Percentiles rank a stretch among this genome's conserved stretches.
These are phyloP conservation scores for Eulemur albifrons DNA, from an alignment of 2,797 vertebrate genomes.

Conservation along the genomic window DNA sequence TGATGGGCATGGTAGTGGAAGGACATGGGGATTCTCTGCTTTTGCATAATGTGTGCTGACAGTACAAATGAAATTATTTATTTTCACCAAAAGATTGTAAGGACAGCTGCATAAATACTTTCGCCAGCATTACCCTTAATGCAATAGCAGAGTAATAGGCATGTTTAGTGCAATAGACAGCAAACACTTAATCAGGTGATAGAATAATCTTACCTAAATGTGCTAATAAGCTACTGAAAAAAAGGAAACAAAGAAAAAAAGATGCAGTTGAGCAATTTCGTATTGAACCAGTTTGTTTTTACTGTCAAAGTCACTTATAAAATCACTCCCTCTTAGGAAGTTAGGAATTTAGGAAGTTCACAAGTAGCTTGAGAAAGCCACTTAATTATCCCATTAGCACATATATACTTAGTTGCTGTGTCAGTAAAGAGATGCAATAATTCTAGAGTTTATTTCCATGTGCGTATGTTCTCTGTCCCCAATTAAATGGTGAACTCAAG, in stretches of 20 bases:
- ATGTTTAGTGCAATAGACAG: not conserved
- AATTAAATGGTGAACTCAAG: not conserved
- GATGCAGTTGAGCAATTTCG: conserved; percentile 61
- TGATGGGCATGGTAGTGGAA: not conserved
- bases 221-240: not conserved
- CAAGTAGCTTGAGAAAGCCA: conserved; percentile 7
- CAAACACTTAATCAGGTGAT: conserved; percentile 56
- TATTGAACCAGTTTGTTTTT: conserved; percentile 57
- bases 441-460: not conserved
- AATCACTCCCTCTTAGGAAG: conserved; percentile 57
- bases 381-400: conserved; percentile 42
- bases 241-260: not conserved
- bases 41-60: not conserved
- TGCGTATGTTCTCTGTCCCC: not conserved
- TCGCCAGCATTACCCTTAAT: not conserved
- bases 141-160: conserved; percentile 14
- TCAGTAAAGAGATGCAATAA: not conserved
- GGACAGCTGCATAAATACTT: not conserved
- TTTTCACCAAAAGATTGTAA: conserved; percentile 24
- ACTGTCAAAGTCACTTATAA: conserved; percentile 65
- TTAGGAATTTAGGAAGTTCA: conserved; percentile 31
- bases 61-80: not conserved
- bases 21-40: not conserved
- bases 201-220: conserved; percentile 51
- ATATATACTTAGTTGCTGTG: not conserved